phyloP scores from a whole-genome alignment of 2,888 invertebrate genomes.

The Teleogryllus oceanicus region DNA sequence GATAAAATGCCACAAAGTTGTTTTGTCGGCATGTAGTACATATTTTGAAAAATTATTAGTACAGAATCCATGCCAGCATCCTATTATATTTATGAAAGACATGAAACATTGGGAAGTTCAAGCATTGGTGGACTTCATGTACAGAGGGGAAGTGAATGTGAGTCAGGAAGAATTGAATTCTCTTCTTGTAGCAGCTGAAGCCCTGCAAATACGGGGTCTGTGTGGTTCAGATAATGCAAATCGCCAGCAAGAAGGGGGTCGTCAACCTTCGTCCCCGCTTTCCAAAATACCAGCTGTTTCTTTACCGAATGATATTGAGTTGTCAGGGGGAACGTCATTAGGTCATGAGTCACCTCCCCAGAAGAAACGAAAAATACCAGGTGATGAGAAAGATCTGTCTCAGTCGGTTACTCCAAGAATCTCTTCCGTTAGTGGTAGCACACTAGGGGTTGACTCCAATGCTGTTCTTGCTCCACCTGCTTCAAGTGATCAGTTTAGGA shows the following conservation, averaged over 20 bases:
- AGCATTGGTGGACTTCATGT: conserved; percentile 85
- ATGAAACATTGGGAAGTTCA: conserved; percentile 81
- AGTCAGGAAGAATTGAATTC: conserved; percentile 79
- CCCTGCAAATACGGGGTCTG: conserved; percentile 55
- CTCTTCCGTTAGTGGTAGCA: not conserved
- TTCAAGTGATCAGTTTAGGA: not conserved
- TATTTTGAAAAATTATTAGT: conserved; percentile 42
- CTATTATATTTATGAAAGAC: conserved; percentile 70
- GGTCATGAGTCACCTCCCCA: conserved; percentile 23
- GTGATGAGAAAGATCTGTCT: conserved; percentile 23
- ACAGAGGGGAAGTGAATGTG: conserved; percentile 71
- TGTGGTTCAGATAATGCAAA: conserved; percentile 30
- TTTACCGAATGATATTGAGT: conserved; percentile 28
- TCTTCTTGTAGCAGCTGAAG: conserved; percentile 77
- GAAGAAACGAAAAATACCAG: conserved; percentile 24
- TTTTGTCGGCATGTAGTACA: conserved; percentile 42
- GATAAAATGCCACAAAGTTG: conserved; percentile 46
- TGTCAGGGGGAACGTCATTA: conserved; percentile 23
- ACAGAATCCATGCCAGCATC: conserved; percentile 40
- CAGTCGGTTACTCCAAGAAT: not conserved
- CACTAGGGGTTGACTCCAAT: not conserved
- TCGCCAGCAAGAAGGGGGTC: not conserved
- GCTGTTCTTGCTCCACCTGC: not conserved
- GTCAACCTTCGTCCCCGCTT: not conserved
- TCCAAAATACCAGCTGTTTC: conserved; percentile 22